Evolutionary conservation across 2,797 vertebrate genomes (phyloP), one percentile per base, ranked within the genome.

Genomic region (Prionace glauca): DNA sequence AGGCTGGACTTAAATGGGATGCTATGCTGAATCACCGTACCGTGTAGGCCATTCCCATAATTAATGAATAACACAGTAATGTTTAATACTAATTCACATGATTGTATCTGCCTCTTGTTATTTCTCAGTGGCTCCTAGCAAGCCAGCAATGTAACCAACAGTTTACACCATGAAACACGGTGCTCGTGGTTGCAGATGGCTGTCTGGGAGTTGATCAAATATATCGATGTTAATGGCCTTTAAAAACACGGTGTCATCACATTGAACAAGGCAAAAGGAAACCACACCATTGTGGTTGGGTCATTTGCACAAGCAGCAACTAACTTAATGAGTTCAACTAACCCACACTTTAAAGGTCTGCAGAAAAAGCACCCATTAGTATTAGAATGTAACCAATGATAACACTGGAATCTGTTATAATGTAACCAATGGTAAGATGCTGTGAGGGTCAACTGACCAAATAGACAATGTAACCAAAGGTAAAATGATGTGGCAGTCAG

Each of bases 261-360:
- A 77, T 41, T 41, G 56, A 71, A 24, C 36, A 56, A n/a, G 10
- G 12, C 93, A 32, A 74, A 92, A 92, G 90, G 90, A 92, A 95
- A 95, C 93, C 69, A 94, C 93, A 94, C 0, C 67, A 41, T 45
- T 94, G 93, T 74, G 93, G 41, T 77, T 72, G 67, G 41, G 69
- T 95, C 72, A 1, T 65, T 20, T 95, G 71, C 45, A 95, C 7
- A n/a, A n/a, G 65, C 67, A 69, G 41, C 45, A 95, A 95, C 12
- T 74, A 18, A 3, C 32, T 20, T 2, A 94, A 94, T 12, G 0
- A 67, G 72, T 74, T 26, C 41, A 56, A 72, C 32, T 56, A 56
- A 24, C 41, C 92, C 45, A 94, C 41, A 72, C 18, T 95, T 56
- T 18, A 8, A 24, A 74, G 41, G 56, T 56, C 93, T 95, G 69